These are phyloP conservation scores for Trachymyrmex cornetzi DNA, from an alignment of 1,140 invertebrate genomes.

Conservation along the genomic window DNA sequence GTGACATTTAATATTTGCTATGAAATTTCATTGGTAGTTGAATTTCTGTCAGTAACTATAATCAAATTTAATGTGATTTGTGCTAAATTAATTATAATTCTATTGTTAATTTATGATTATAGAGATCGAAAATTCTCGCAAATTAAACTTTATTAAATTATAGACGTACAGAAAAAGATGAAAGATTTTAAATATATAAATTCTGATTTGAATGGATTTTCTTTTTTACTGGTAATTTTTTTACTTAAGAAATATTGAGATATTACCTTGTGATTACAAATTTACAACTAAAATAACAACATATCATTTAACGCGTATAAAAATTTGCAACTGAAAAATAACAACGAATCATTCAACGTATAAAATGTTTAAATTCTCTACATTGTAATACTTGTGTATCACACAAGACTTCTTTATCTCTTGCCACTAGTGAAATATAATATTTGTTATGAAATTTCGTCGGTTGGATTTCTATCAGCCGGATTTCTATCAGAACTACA, in stretches of 20 bases:
- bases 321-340: conserved; percentile 1
- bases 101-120: conserved; percentile 35
- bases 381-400: background rate
- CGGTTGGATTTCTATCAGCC: conserved; percentile 1
- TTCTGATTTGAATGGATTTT: conserved; percentile 2
- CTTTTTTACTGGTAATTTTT: background rate
- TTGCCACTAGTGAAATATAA: conserved; percentile 23
- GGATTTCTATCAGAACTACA: conserved; percentile 59
- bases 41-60: conserved; percentile 53
- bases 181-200: conserved; percentile 11
- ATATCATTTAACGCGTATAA: too few relatives aligned
- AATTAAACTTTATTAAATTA: conserved; percentile 8
- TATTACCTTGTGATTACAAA: background rate
- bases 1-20: conserved; percentile 48
- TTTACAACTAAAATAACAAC: background rate
- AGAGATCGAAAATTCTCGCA: background rate
- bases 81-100: conserved; percentile 47
- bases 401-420: conserved; percentile 20
- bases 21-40: conserved; percentile 5
- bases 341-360: background rate
- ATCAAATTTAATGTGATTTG: conserved; percentile 51
- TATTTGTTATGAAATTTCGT: conserved; percentile 49
- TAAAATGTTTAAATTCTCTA: background rate
- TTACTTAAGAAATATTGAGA: background rate
- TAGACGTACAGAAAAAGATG: background rate